These are phyloP conservation scores for Aptenodytes forsteri DNA, from an alignment of 2,113 vertebrate species.

Conservation along the genomic window DNA sequence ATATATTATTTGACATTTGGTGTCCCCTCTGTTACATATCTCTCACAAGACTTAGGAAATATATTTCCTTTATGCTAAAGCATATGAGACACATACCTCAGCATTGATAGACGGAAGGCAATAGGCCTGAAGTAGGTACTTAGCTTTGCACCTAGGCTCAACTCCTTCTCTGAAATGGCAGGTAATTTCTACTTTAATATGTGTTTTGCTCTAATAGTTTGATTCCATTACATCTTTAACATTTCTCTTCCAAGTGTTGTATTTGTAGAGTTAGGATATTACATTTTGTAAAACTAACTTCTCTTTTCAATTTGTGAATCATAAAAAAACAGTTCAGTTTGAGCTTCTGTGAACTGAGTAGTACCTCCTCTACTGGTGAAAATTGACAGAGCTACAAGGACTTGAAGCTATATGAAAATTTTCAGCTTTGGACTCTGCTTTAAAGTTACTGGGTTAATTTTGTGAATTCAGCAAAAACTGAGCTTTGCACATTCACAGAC, in stretches of 20 bases:
- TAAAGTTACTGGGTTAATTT: not conserved
- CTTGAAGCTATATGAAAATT: not conserved
- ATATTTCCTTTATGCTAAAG: not conserved
- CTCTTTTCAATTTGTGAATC: not conserved
- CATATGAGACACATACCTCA: not conserved
- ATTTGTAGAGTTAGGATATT: not conserved
- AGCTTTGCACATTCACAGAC: not conserved
- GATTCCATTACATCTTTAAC: not conserved
- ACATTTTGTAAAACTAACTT: not conserved
- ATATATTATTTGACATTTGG: not conserved
- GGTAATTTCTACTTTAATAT: not conserved
- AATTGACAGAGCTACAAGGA: not conserved
- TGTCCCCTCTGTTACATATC: not conserved
- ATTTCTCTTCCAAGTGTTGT: not conserved
- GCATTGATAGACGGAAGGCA: not conserved
- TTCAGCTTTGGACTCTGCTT: not conserved
- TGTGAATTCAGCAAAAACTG: constrained; percentile 25
- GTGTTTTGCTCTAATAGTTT: not conserved
- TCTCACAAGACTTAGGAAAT: not conserved
- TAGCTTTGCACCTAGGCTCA: not conserved
- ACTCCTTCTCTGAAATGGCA: not conserved
- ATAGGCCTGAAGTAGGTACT: not conserved
- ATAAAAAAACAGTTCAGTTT: not conserved
- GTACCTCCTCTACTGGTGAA: not conserved
- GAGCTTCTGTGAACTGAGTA: not conserved